A percentile compares a stretch with the other conserved stretches of the same genome.
These are phyloP conservation scores for Pogonocichla stellata DNA, from an alignment of 2,113 vertebrate genomes.

Conservation along the genomic window DNA sequence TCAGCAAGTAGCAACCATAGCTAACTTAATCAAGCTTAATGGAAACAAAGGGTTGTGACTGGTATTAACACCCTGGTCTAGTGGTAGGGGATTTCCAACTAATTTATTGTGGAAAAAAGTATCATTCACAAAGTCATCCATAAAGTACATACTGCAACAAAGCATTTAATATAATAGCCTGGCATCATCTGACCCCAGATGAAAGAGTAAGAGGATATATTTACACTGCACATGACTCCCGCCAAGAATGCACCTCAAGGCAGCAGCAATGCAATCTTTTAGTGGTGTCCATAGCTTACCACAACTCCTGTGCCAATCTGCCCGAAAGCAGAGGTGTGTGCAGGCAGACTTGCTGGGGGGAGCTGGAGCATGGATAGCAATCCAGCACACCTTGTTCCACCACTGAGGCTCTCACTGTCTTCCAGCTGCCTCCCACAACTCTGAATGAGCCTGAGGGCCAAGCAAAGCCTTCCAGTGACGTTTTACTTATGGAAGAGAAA, in stretches of 20 bases:
- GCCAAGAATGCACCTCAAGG: background rate
- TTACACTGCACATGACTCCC: background rate
- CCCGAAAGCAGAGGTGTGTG: background rate
- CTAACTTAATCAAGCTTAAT: constrained; percentile 18
- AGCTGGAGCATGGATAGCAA: background rate
- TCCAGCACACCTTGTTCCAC: background rate
- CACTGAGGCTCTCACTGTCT: background rate
- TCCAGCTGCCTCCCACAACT: background rate
- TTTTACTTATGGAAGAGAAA: constrained; percentile 20
- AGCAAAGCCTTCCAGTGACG: background rate
- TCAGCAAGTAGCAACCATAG: background rate
- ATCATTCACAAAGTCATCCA: constrained; percentile 6
- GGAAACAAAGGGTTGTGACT: background rate
- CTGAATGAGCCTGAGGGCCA: background rate
- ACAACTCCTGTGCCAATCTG: background rate
- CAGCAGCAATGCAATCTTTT: background rate
- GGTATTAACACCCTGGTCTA: background rate
- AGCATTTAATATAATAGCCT: background rate
- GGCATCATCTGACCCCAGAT: constrained; percentile 10
- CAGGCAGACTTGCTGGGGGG: background rate
- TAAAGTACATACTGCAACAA: background rate
- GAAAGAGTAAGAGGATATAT: constrained; percentile 13
- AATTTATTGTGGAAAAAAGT: background rate
- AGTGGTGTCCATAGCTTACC: background rate
- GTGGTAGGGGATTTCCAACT: background rate